phyloP scores from a whole-genome alignment of 1,140 invertebrate genomes.

The Hesperophylax magnus region DNA sequence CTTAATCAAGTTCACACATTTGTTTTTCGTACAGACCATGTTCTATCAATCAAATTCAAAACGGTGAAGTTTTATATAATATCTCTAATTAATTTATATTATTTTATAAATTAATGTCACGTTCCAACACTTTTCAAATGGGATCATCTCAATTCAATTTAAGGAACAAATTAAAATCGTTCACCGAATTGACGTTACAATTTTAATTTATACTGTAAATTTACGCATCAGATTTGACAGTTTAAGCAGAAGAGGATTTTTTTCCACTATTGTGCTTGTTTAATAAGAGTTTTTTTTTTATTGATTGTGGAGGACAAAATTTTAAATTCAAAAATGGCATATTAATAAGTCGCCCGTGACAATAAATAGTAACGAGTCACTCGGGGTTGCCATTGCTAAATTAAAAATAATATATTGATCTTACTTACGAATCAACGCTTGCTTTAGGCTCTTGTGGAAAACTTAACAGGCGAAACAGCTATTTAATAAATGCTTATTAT shows the following conservation, averaged over 20 bases:
- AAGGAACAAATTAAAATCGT: background rate
- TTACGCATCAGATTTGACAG: background rate
- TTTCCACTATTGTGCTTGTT: no score
- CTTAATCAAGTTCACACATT: background rate
- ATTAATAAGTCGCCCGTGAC: no score
- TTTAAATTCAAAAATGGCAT: no score
- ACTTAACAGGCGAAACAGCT: background rate
- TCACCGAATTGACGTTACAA: background rate
- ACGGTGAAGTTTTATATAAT: background rate
- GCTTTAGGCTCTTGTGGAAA: background rate
- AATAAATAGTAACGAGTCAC: no score
- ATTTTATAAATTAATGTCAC: conserved; percentile 3
- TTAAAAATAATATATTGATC: background rate
- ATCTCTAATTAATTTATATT: background rate
- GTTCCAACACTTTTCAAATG: background rate
- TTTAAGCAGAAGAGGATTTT: background rate
- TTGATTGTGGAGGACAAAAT: no score
- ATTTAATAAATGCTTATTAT: no score
- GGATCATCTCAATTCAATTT: background rate
- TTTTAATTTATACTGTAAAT: background rate
- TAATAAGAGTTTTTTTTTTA: no score
- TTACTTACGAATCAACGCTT: background rate
- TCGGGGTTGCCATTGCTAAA: no score
- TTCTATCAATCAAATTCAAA: background rate
- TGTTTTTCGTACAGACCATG: background rate